Conservation (phyloP, 37 sponge, comb jelly and placozoan genomes). For the Hormiphora californensis region DNA sequence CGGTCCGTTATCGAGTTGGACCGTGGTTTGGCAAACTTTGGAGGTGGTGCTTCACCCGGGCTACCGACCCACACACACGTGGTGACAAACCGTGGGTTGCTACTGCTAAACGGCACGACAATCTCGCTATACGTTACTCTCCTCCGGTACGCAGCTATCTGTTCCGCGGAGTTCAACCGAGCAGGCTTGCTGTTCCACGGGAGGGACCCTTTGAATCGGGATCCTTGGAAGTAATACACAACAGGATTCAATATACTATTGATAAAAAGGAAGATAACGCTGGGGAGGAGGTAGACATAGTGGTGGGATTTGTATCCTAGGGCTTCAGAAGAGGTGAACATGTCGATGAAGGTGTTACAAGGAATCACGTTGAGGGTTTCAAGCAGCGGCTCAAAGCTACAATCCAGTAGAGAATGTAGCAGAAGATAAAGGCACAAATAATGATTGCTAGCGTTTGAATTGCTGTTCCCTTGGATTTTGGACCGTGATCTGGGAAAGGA, state of each 20-base stretch:
- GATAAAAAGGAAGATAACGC: neutral
- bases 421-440: neutral
- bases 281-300: neutral
- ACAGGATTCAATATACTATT: neutral
- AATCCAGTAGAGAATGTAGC: neutral
- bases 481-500: too few species aligned
- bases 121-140: neutral
- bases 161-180: neutral
- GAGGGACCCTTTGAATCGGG: neutral
- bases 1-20: neutral
- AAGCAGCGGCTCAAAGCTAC: neutral
- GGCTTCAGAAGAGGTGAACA: neutral
- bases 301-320: neutral
- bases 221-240: constrained; percentile 8
- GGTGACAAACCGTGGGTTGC: neutral
- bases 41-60: neutral
- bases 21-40: neutral
- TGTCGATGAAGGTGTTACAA: neutral
- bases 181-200: neutral
- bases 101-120: neutral
- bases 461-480: neutral
- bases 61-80: neutral
- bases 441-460: neutral
- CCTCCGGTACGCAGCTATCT: neutral
- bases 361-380: neutral